Evolutionary conservation across 2,113 vertebrate species (phyloP), one percentile per base, ranked within the genome.

Genomic region (Acanthisitta chloris): DNA sequence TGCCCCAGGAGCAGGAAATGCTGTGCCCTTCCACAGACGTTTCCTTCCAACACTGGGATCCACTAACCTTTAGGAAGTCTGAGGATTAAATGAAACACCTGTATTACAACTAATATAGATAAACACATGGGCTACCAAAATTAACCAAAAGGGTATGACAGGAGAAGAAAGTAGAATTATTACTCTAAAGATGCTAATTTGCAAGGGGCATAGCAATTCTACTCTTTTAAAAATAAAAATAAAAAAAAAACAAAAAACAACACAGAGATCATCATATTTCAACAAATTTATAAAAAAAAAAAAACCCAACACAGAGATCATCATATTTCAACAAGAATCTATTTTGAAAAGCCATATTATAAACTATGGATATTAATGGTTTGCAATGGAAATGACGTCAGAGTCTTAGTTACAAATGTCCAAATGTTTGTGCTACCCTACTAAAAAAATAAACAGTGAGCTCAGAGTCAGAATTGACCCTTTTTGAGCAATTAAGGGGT

Each of bases 1-100:
- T 88, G 92, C 88, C 87, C 71, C 76, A 43, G 90, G 2, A 91
- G 93, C 92, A 96, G 94, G 96, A 97, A 96, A 83, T 12, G 67
- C 82, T 95, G 79, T 83, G 90, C 69, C 93, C 80, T 90, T 92
- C 67, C 88, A 97, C 92, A 90, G 90, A 81, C 80, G 3, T 86
- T 96, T 96, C 94, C 96, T 94, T 83, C 92, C 86, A 93, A 6
- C 52, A 34, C 33, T 66, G 64, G 71, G 42, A 95, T 86, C 54
- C 38, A 91, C 93, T 66, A 76, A 96, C 67, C 76, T 76, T 84
- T 64, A 66, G 17, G 31, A 58, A 33, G 7, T 86, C 86, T 62
- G 29, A 88, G 76, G 83, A 90, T 92, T 83, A 93, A 66, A 80
- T 31, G 9, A 73, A 95, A 86, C 69, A 40, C 72, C 77, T 73